These are phyloP conservation scores for Orchesella cincta DNA, from an alignment of 1,140 invertebrate species.

Conservation along the genomic window DNA sequence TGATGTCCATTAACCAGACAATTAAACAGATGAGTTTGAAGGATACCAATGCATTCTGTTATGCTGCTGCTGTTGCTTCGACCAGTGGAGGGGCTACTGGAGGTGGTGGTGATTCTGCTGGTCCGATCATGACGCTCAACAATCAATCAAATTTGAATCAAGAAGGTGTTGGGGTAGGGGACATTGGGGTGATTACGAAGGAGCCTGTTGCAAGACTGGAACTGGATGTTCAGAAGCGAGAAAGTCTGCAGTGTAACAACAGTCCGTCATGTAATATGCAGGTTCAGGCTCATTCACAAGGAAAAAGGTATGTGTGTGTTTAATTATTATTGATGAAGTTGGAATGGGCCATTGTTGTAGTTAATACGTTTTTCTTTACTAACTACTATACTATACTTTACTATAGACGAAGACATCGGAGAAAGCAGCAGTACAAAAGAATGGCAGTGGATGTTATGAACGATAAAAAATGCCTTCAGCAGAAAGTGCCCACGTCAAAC, in stretches of 20 bases:
- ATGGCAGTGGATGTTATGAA: conserved; percentile 2
- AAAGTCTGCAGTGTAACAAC: too few species aligned
- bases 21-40: conserved; percentile 8
- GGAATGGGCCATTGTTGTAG: not conserved
- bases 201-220: too few species aligned
- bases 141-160: too few species aligned
- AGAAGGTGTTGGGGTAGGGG: too few species aligned
- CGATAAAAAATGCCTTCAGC: not conserved
- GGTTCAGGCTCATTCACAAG: not conserved
- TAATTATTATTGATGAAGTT: not conserved
- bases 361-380: not conserved
- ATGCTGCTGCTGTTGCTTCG: not conserved
- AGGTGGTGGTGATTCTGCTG: not conserved
- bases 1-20: not conserved
- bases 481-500: conserved; percentile 10
- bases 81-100: not conserved
- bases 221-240: not conserved
- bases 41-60: not conserved
- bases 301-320: not conserved
- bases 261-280: conserved; percentile 3
- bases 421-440: conserved; percentile 21
- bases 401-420: not conserved
- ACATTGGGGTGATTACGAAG: too few species aligned
- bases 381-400: not conserved
- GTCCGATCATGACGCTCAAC: too few species aligned